Base-by-base conservation (phyloP, 2,888 invertebrate genomes). In the Gerris lacustris region DNA sequence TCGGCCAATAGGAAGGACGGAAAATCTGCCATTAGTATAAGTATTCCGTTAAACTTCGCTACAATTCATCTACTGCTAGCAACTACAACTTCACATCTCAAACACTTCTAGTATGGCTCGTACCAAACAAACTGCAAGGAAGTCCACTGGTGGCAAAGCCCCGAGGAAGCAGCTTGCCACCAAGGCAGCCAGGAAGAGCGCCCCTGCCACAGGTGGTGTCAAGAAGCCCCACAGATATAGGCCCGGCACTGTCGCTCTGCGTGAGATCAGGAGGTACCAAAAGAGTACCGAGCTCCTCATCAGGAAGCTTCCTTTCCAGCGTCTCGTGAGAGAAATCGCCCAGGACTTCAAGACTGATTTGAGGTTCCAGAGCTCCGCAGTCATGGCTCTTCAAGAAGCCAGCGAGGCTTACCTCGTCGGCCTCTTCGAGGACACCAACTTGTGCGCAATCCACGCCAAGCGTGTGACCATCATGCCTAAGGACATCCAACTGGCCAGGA, bases 231-330 rank as follows among this genome's bases (percentile, higher is more conserved):
- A 83, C 79, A 79, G 82, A 70, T 75, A 69, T 69, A 76, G 83
- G 73, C 86, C 88, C 0, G 88, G 88, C 45, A 87, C 87, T 1
- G 86, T 88, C 0, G 89, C 88, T 63, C 81, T 89, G 67, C 82
- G 88, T 76, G 89, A 89, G 80, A 89, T 88, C 66, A 81, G 88
- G 73, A 83, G 83, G 73, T 84, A 84, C 77, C 84, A 84, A 77
- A 84, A 84, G 77, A 81, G 81, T 4, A 84, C 84, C 5, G 84
- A 84, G 76, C 78, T 84, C 73, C 77, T 84, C 71, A 84, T 84
- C 77, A 81, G 83, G 73, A 83, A 83, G 76, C 76, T 84, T 72
- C 82, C 84, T 9, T 84, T 84, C 79, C 84, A 84, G 76, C 80
- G 83, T 73, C 77, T 84, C 72, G 83, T 84, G n/a, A 78, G 84